Conservation (phyloP, 2,888 invertebrate genomes). For the Teleogryllus oceanicus region DNA sequence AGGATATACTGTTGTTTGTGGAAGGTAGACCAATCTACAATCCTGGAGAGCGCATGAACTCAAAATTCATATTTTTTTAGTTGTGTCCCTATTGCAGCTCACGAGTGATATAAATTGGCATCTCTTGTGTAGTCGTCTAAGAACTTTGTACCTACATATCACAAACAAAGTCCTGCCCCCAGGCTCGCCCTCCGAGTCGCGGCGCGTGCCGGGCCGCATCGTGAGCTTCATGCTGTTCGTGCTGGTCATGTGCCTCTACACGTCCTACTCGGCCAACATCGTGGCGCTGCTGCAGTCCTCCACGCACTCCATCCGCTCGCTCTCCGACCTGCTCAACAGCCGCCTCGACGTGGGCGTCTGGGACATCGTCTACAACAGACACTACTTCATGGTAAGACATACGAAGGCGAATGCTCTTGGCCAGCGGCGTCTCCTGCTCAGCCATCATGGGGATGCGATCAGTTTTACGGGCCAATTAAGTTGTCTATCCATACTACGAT, state of each 20-base stretch:
- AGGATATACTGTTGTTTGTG: not conserved
- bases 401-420: not conserved
- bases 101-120: no score
- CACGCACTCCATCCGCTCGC: conserved; percentile 33
- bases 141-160: not conserved
- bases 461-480: no score
- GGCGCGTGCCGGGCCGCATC: conserved; percentile 33
- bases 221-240: conserved; percentile 34
- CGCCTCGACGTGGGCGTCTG: conserved; percentile 33
- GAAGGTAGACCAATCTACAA: not conserved
- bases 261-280: conserved; percentile 36
- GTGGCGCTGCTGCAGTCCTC: conserved; percentile 36
- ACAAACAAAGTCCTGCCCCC: no score
- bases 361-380: conserved; percentile 34
- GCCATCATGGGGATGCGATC: no score
- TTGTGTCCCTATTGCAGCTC: not conserved
- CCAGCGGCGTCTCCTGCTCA: no score
- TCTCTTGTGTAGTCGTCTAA: not conserved
- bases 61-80: not conserved
- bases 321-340: conserved; percentile 35
- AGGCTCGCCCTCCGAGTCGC: conserved; percentile 34
- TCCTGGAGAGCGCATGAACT: not conserved
- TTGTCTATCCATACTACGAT: no score
- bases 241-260: conserved; percentile 36
- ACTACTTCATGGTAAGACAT: conserved; percentile 33